phyloP scores from a whole-genome alignment of 1,140 invertebrate genomes.

The Drosophila bocki region DNA sequence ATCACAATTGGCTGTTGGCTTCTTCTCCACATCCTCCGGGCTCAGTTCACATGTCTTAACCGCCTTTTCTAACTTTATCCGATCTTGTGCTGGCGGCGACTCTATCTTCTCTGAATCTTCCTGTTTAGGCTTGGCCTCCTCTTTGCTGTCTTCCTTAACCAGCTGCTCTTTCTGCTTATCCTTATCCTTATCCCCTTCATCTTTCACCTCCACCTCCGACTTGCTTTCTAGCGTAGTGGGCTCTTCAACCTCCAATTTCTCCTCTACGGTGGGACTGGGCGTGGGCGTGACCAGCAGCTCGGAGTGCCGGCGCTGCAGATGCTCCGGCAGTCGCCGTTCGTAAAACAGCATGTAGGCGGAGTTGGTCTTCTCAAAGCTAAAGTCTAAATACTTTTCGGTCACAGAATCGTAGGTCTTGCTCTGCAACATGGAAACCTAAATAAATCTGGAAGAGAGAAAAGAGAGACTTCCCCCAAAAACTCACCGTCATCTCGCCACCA shows the following conservation, averaged over 20 bases:
- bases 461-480: slow-evolving; percentile 19
- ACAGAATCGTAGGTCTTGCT: slow-evolving; percentile 98
- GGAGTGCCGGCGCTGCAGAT: slow-evolving; percentile 74
- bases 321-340: slow-evolving; percentile 87
- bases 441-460: background rate
- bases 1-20: slow-evolving; percentile 84
- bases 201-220: slow-evolving; percentile 1
- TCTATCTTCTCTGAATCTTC: slow-evolving; percentile 5
- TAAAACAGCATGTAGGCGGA: slow-evolving; percentile 99
- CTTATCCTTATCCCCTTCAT: background rate
- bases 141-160: slow-evolving; percentile 4
- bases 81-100: background rate
- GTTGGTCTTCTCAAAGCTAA: slow-evolving; percentile 98
- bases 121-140: background rate
- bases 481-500: slow-evolving; percentile 97
- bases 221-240: slow-evolving; percentile 38
- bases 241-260: slow-evolving; percentile 54
- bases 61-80: background rate
- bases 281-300: slow-evolving; percentile 73
- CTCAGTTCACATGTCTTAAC: background rate
- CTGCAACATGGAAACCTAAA: slow-evolving; percentile 85
- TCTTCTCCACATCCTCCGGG: slow-evolving; percentile 51
- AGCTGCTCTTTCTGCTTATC: slow-evolving; percentile 12
- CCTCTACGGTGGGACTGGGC: slow-evolving; percentile 65
- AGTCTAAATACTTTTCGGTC: slow-evolving; percentile 98